Percentiles rank a stretch among this genome's conserved stretches.
Evolutionary conservation across 2,113 vertebrate genomes (phyloP).

Genomic region (Aegotheles bennettii): DNA sequence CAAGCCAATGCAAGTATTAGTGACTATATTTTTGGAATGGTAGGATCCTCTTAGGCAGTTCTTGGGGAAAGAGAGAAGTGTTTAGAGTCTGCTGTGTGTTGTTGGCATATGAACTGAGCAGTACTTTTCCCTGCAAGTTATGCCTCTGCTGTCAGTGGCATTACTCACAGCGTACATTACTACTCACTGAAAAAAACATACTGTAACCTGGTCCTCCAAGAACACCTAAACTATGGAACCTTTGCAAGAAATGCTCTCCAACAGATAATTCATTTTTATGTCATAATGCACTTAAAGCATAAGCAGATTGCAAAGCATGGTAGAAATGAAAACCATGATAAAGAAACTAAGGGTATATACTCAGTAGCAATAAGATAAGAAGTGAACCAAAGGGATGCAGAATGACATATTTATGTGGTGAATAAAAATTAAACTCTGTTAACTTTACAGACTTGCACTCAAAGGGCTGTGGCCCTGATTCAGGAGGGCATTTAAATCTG

Average conservation of each 20-base stretch:
- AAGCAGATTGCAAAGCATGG: neutral
- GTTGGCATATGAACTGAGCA: neutral
- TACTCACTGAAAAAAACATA: neutral
- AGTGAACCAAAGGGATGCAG: neutral
- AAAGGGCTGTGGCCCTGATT: neutral
- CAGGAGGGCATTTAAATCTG: conserved; percentile 15
- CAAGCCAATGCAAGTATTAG: neutral
- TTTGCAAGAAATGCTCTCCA: neutral
- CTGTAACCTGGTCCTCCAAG: neutral
- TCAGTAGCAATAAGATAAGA: conserved; percentile 6
- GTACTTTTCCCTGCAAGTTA: neutral
- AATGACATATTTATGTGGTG: neutral
- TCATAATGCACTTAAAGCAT: neutral
- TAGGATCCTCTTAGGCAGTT: neutral
- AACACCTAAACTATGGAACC: neutral
- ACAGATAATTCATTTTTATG: neutral
- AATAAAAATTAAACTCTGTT: neutral
- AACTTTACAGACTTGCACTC: conserved; percentile 11
- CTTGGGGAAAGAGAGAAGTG: neutral
- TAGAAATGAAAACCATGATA: neutral
- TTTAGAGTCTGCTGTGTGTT: neutral
- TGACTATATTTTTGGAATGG: conserved; percentile 17
- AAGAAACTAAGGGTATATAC: neutral
- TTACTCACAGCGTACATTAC: neutral
- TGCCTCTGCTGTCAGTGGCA: neutral